Evolutionary conservation across 2,113 vertebrate genomes (phyloP).

Genomic region (Triplophysa tibetana): DNA sequence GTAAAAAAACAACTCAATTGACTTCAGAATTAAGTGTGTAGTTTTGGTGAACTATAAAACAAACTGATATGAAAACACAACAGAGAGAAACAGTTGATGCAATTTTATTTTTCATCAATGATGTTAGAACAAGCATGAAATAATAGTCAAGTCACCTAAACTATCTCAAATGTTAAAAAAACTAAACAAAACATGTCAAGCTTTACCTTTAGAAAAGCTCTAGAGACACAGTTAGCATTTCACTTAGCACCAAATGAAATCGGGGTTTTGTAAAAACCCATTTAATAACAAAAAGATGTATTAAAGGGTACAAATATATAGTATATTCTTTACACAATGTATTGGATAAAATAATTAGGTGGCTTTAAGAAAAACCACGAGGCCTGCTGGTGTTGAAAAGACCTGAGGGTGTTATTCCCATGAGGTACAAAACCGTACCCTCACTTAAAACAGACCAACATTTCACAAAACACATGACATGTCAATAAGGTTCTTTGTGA

Average conservation of each 20-base stretch:
- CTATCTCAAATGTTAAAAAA: conserved; percentile 14
- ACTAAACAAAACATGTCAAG: background rate
- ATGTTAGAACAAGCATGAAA: conserved; percentile 33
- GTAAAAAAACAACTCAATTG: background rate
- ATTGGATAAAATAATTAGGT: conserved; percentile 12
- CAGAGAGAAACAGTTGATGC: background rate
- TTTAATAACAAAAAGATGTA: conserved; percentile 41
- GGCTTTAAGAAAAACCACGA: background rate
- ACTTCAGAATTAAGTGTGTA: background rate
- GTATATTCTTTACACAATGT: conserved; percentile 10
- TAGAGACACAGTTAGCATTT: conserved; percentile 1
- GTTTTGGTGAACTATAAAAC: background rate
- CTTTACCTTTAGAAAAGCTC: background rate
- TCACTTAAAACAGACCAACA: background rate
- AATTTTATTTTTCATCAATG: conserved; percentile 36
- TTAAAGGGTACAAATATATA: conserved; percentile 39
- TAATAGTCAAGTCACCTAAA: background rate
- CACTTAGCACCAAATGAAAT: conserved; percentile 51
- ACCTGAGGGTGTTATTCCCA: conserved; percentile 13
- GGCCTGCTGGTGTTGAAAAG: conserved; percentile 32
- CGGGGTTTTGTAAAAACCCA: conserved; percentile 21
- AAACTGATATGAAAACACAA: background rate
- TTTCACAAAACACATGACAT: background rate
- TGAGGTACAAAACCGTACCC: background rate
- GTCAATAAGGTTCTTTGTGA: background rate